A percentile compares a stretch with the other conserved stretches of the same genome.
Evolutionary conservation across 2,113 vertebrate species (phyloP).

Genomic region (Trinectes maculatus): DNA sequence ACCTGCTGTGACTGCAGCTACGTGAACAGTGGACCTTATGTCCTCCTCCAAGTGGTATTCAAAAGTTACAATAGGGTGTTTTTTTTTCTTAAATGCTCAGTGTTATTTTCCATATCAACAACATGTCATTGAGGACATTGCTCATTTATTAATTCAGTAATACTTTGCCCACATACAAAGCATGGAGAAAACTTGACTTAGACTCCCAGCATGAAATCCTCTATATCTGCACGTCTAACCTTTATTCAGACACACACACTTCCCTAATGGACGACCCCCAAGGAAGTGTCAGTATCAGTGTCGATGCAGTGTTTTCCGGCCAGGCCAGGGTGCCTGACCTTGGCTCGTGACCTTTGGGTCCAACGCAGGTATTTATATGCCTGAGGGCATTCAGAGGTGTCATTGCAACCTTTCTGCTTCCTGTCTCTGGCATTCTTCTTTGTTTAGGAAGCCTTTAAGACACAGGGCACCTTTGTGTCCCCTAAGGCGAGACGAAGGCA

Average conservation of each 20-base stretch:
- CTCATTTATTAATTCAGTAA: background rate
- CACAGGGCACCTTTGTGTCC: slow-evolving; percentile 87
- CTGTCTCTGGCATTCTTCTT: slow-evolving; percentile 75
- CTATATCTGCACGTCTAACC: background rate
- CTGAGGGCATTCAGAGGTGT: slow-evolving; percentile 72
- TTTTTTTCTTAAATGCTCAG: too few species aligned
- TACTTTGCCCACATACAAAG: background rate
- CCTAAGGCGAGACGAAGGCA: slow-evolving; percentile 72
- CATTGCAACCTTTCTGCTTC: slow-evolving; percentile 62
- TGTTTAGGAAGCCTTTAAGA: slow-evolving; percentile 81
- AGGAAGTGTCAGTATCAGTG: slow-evolving; percentile 9
- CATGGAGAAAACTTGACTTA: background rate
- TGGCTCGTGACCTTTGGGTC: slow-evolving; percentile 51
- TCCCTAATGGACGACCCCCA: background rate
- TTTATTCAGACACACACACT: background rate
- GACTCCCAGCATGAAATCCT: background rate
- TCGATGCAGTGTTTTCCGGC: slow-evolving; percentile 16
- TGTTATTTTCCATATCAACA: background rate
- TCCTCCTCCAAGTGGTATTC: too few species aligned
- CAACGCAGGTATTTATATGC: slow-evolving; percentile 51
- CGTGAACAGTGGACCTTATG: slow-evolving; percentile 5
- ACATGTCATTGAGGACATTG: background rate
- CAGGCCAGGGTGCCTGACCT: slow-evolving; percentile 48
- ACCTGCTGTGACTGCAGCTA: slow-evolving; percentile 35
- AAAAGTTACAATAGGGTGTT: too few species aligned